Conservation (phyloP, 23 tunicate species). For the Ciona savignyi region DNA sequence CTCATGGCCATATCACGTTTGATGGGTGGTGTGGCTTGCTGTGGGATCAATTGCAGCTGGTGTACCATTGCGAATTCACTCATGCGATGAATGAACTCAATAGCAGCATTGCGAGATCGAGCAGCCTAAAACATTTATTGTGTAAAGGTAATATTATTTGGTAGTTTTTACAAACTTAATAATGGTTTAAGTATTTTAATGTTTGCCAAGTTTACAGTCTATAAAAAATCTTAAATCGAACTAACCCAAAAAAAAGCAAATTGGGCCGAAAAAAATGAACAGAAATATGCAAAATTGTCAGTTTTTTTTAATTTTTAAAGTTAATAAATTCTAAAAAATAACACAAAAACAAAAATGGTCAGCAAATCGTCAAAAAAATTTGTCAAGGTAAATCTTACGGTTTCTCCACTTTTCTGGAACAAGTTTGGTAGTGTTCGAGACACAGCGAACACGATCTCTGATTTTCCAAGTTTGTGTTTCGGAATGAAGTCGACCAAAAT, state of each 20-base stretch:
- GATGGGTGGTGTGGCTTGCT: conserved; percentile 46
- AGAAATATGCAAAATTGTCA: too few species aligned
- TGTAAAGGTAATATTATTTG: not conserved
- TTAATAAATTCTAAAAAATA: too few species aligned
- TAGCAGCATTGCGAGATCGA: conserved; percentile 51
- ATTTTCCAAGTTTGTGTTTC: conserved; percentile 58
- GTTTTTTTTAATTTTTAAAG: too few species aligned
- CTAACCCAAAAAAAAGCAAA: too few species aligned
- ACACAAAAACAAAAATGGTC: too few species aligned
- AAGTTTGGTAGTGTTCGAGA: conserved; percentile 59
- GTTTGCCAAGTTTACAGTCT: too few species aligned
- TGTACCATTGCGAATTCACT: conserved; percentile 47
- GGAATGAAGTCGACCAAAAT: conserved; percentile 76
- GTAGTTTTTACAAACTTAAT: too few species aligned
- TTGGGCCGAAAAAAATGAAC: too few species aligned
- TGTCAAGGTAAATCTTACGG: too few species aligned
- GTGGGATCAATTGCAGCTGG: conserved; percentile 53
- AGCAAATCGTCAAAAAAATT: too few species aligned
- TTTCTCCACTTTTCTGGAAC: conserved; percentile 73
- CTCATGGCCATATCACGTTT: conserved; percentile 69
- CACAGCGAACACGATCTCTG: conserved; percentile 36
- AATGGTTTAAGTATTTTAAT: too few species aligned
- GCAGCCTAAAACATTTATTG: conserved; percentile 65
- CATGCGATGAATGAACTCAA: conserved; percentile 79
- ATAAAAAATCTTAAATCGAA: too few species aligned